Evolutionary conservation across 2,113 vertebrate species (phyloP).

Genomic region (Vidua chalybeata): DNA sequence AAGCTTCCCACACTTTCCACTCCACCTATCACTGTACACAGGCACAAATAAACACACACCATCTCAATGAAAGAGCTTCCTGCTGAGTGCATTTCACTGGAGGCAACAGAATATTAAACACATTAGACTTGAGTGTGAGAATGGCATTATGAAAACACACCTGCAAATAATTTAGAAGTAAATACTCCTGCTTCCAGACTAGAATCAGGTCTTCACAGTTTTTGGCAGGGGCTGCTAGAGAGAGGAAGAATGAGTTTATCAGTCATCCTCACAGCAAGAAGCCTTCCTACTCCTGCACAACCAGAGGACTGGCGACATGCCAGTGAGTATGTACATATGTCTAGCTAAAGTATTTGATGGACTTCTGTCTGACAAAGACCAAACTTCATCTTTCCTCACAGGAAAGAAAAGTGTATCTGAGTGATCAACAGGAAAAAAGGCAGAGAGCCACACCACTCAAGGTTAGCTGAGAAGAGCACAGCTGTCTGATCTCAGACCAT

Average conservation of each 20-base stretch:
- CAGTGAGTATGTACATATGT: not conserved
- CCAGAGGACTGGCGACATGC: not conserved
- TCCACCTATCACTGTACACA: accelerated
- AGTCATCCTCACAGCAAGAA: not conserved
- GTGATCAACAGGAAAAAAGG: not conserved
- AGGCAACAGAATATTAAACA: not conserved
- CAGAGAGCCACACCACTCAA: accelerated
- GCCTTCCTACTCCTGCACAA: not conserved
- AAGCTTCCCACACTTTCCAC: not conserved
- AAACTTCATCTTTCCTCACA: not conserved
- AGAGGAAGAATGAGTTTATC: not conserved
- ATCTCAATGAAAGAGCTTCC: not conserved
- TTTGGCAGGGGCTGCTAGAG: not conserved
- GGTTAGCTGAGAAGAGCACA: not conserved
- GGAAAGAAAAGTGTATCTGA: not conserved
- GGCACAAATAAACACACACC: accelerated
- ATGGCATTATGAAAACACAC: not conserved
- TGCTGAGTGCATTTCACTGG: not conserved
- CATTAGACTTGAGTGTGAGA: not conserved
- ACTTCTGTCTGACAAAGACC: not conserved
- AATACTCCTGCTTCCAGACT: not conserved
- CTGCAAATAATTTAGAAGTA: not conserved
- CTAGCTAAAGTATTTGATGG: not conserved
- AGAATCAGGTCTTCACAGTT: not conserved
- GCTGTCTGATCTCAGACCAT: not conserved